Evolutionary conservation across 2,113 vertebrate species (phyloP).

Genomic region (Cynocephalus volans): DNA sequence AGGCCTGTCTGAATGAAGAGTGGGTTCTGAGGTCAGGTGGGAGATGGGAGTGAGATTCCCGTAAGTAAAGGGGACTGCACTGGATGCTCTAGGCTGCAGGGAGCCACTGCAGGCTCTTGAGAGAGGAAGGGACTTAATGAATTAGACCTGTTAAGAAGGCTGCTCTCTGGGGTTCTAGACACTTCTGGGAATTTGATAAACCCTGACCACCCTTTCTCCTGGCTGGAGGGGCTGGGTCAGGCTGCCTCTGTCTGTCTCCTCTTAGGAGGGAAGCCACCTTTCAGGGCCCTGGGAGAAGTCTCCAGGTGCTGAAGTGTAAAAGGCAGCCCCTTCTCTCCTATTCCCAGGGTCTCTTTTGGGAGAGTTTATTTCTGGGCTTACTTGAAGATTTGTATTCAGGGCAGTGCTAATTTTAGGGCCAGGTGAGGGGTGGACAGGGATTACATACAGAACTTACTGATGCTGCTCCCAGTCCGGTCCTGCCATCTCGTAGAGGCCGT

Average conservation of each 20-base stretch:
- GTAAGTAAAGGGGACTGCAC: not conserved
- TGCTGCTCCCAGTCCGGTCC: not conserved
- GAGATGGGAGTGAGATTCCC: not conserved
- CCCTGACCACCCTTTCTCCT: not conserved
- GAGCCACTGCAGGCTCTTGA: not conserved
- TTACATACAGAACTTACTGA: not conserved
- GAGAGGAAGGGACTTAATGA: not conserved
- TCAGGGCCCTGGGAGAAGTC: not conserved
- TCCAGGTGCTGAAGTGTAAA: too few relatives aligned
- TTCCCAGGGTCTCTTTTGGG: not conserved
- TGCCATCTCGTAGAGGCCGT: not conserved
- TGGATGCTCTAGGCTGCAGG: not conserved
- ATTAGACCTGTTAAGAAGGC: not conserved
- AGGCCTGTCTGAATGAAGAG: not conserved
- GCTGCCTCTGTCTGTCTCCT: not conserved
- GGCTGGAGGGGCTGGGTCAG: not conserved
- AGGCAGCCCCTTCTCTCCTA: not conserved
- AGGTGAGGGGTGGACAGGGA: not conserved
- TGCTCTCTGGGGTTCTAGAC: not conserved
- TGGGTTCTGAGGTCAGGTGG: not conserved
- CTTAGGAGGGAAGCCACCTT: not conserved
- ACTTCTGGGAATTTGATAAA: not conserved
- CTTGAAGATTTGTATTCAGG: not conserved
- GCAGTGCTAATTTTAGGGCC: not conserved
- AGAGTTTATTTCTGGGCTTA: not conserved